phyloP scores from a whole-genome alignment of 2,888 invertebrate species.

The Linyphia triangularis region DNA sequence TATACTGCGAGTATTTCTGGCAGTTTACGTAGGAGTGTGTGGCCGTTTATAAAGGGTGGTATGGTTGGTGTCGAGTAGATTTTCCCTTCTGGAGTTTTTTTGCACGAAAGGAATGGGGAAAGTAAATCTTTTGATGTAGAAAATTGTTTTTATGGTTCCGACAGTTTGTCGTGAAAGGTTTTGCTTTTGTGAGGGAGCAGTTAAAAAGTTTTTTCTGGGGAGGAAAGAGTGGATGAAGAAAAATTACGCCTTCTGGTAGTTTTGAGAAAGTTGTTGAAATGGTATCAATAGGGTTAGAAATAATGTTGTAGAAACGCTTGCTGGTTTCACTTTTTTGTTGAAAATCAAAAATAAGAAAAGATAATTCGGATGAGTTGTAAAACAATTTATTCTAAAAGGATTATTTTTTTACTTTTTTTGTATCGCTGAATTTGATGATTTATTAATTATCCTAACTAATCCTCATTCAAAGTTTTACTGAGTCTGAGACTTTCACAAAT shows the following conservation, averaged over 20 bases:
- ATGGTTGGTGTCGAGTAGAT: background rate
- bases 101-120: background rate
- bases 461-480: too few species aligned
- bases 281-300: background rate
- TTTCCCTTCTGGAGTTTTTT: background rate
- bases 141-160: constrained; percentile 69
- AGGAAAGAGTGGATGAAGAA: background rate
- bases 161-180: constrained; percentile 56
- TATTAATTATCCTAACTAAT: too few species aligned
- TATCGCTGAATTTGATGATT: too few species aligned
- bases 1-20: background rate
- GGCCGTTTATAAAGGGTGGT: background rate
- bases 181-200: constrained; percentile 12
- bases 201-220: constrained; percentile 35
- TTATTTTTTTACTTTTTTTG: too few species aligned
- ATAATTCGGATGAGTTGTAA: too few species aligned
- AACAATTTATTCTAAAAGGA: too few species aligned
- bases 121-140: constrained; percentile 56
- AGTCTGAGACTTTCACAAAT: too few species aligned
- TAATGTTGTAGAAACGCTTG: too few species aligned
- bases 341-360: too few species aligned
- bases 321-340: too few species aligned
- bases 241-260: constrained; percentile 18
- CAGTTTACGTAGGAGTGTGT: background rate
- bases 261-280: background rate